phyloP scores from a whole-genome alignment of 2,797 vertebrate species.

The Dipus sagitta region DNA sequence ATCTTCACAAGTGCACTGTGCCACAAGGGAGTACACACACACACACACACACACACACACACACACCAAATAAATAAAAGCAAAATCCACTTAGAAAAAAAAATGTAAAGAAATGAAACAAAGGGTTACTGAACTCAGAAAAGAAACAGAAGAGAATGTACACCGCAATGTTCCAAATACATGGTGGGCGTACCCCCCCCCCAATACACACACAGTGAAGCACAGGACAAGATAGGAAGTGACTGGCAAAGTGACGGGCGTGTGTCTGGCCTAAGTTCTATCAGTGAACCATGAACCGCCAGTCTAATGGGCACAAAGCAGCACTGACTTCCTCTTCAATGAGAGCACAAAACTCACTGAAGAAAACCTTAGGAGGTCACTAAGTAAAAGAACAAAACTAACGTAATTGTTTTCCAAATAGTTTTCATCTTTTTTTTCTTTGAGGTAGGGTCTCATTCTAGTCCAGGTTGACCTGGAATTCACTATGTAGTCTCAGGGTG shows the following conservation, averaged over 20 bases:
- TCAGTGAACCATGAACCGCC: not conserved
- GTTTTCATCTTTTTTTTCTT: no score
- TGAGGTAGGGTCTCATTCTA: no score
- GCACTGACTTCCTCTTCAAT: not conserved
- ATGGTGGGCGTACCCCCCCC: not conserved
- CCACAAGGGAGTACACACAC: no score
- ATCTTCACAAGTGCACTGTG: no score
- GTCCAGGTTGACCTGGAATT: no score
- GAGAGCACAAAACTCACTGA: no score
- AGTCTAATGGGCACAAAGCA: not conserved
- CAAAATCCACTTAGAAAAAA: not conserved
- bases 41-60: no score
- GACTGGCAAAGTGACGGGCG: not conserved
- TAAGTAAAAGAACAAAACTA: no score
- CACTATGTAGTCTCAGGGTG: no score
- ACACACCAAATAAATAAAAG: no score
- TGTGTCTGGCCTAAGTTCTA: not conserved
- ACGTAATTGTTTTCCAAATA: no score
- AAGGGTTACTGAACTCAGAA: not conserved
- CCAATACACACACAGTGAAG: not conserved
- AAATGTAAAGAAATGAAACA: conserved; percentile 44
- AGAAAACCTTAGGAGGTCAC: no score
- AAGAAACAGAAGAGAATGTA: conserved; percentile 10
- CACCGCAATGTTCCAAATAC: not conserved
- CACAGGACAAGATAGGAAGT: not conserved